These are phyloP conservation scores for Glaucomys volans DNA, from an alignment of 2,113 vertebrate genomes.

Conservation along the genomic window DNA sequence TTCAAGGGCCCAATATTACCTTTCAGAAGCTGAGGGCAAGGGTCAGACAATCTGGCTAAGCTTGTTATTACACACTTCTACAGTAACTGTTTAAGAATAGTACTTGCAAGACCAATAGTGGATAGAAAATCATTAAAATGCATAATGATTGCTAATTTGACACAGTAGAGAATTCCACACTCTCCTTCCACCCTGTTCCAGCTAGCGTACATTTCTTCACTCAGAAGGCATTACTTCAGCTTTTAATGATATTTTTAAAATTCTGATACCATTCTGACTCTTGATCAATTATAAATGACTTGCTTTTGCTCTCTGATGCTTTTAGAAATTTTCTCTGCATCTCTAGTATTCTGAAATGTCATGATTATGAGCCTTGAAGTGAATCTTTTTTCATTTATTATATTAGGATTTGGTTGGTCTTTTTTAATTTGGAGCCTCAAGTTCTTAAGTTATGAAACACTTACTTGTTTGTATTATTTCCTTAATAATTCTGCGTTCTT, in stretches of 20 bases:
- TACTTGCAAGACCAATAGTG: neutral
- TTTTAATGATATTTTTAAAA: constrained; percentile 55
- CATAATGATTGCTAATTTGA: neutral
- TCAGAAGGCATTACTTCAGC: neutral
- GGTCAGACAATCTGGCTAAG: neutral
- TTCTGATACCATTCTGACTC: neutral
- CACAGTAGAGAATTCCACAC: neutral
- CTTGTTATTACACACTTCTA: neutral
- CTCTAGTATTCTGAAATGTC: neutral
- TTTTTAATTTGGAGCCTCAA: neutral
- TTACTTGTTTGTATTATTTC: neutral
- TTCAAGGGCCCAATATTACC: neutral
- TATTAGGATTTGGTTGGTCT: neutral
- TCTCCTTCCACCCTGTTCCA: neutral
- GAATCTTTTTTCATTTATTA: neutral
- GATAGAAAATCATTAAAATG: neutral
- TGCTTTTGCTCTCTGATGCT: constrained; percentile 41
- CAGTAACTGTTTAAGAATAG: neutral
- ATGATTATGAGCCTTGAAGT: neutral
- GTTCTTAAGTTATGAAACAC: neutral
- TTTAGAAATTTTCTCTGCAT: constrained; percentile 48
- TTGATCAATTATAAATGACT: constrained; percentile 61
- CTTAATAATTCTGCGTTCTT: neutral
- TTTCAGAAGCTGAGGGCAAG: neutral
- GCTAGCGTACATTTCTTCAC: neutral